phyloP scores from a whole-genome alignment of 2,797 vertebrate genomes.

The Allenopithecus nigroviridis region DNA sequence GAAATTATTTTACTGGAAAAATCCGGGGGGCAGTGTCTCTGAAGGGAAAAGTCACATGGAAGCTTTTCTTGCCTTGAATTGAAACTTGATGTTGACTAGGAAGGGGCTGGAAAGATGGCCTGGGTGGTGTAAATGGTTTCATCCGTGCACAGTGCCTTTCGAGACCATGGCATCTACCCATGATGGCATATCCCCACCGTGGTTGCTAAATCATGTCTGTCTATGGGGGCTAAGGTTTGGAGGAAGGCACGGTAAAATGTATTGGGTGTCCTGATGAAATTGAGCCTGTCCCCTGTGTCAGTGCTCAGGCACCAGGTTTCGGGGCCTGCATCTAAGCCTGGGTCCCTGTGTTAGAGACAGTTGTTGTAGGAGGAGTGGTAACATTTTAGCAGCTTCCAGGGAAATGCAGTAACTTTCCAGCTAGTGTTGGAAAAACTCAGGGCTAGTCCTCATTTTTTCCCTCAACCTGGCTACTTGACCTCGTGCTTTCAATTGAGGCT shows the following conservation, averaged over 20 bases:
- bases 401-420: background rate
- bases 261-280: background rate
- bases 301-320: background rate
- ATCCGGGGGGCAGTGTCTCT: background rate
- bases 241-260: background rate
- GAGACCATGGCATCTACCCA: background rate
- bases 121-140: background rate
- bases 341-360: background rate
- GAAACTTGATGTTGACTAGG: background rate
- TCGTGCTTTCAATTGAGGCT: background rate
- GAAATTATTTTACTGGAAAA: background rate
- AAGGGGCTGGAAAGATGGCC: background rate
- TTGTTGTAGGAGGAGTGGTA: background rate
- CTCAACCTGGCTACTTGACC: rapidly evolving
- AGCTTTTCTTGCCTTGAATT: background rate
- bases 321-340: rapidly evolving
- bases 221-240: background rate
- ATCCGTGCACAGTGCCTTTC: rapidly evolving
- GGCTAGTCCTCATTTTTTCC: rapidly evolving
- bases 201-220: background rate
- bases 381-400: background rate
- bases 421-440: background rate
- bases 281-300: background rate
- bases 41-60: background rate
- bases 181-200: rapidly evolving